Evolutionary conservation across 1,140 invertebrate species (phyloP).

Genomic region (Ruditapes philippinarum): DNA sequence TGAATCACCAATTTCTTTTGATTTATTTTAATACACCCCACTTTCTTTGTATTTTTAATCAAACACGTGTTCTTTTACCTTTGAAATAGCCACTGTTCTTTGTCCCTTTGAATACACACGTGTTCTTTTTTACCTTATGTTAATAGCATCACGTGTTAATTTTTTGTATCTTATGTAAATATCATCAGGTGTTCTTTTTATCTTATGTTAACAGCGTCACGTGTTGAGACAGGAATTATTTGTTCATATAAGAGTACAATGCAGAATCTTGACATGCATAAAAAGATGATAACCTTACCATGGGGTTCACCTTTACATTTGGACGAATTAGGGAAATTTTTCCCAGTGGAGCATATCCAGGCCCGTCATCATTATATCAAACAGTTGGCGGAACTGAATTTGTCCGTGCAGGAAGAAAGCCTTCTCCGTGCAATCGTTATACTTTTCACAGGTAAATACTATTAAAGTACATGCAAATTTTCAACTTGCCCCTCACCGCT

Average conservation of each 20-base stretch:
- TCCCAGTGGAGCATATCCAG: too few species aligned
- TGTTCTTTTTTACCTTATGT: background rate
- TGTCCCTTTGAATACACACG: background rate
- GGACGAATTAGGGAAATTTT: too few species aligned
- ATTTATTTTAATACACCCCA: too few species aligned
- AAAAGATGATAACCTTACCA: background rate
- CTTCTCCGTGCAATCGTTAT: background rate
- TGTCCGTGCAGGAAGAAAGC: too few species aligned
- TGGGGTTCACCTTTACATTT: too few species aligned
- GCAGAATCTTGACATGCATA: background rate
- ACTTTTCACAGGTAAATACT: conserved; percentile 1
- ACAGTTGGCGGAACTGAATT: background rate
- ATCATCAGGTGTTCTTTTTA: too few species aligned
- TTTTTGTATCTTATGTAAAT: too few species aligned
- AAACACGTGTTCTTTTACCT: background rate
- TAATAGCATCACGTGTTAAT: background rate
- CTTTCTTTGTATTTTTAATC: background rate
- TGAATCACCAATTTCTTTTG: too few species aligned
- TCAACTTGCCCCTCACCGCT: too few species aligned
- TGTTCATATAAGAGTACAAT: background rate
- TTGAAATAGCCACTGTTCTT: background rate
- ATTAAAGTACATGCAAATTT: too few species aligned
- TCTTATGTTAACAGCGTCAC: too few species aligned
- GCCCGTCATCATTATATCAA: too few species aligned
- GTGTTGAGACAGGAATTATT: background rate